A percentile compares a stretch with the other conserved stretches of the same genome.
Evolutionary conservation across 2,888 invertebrate species (phyloP).

Genomic region (Drosophila parthenogenetica): DNA sequence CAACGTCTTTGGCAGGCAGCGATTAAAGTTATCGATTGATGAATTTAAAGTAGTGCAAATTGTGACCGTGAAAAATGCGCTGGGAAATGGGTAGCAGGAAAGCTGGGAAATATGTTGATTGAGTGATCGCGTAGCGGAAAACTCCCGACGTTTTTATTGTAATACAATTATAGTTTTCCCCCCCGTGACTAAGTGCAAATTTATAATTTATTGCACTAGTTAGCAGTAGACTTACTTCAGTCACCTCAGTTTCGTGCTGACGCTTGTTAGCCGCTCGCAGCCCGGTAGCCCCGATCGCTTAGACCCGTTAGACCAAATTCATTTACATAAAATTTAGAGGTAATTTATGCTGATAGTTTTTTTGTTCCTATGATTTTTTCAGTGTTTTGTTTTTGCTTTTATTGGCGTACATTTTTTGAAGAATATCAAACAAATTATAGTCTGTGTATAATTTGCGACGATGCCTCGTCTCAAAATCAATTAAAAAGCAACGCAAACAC

Average conservation of each 20-base stretch:
- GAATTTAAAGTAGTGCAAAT: constrained; percentile 5
- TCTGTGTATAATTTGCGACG: constrained; percentile 66
- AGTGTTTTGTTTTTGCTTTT: constrained; percentile 31
- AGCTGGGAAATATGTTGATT: constrained; percentile 28
- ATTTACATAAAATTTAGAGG: constrained; percentile 68
- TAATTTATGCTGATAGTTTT: constrained; percentile 42
- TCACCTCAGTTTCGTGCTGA: constrained; percentile 13
- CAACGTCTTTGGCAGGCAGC: background rate
- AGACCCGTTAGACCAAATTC: constrained; percentile 54
- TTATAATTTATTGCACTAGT: constrained; percentile 60
- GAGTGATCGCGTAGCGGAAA: constrained; percentile 54
- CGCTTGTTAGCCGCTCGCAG: constrained; percentile 32
- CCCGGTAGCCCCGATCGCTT: constrained; percentile 39
- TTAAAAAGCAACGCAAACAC: constrained; percentile 69
- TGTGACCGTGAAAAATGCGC: constrained; percentile 41
- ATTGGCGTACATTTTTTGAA: constrained; percentile 70
- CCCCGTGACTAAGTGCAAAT: constrained; percentile 38
- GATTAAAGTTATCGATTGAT: constrained; percentile 6
- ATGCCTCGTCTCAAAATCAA: constrained; percentile 66
- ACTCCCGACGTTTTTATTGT: constrained; percentile 53
- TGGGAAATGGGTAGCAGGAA: constrained; percentile 21
- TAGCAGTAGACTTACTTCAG: constrained; percentile 17
- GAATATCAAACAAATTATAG: constrained; percentile 66
- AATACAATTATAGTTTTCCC: constrained; percentile 23
- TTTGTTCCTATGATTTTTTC: constrained; percentile 9